These are phyloP conservation scores for Labroides dimidiatus DNA, from an alignment of 2,797 vertebrate genomes.

Conservation along the genomic window DNA sequence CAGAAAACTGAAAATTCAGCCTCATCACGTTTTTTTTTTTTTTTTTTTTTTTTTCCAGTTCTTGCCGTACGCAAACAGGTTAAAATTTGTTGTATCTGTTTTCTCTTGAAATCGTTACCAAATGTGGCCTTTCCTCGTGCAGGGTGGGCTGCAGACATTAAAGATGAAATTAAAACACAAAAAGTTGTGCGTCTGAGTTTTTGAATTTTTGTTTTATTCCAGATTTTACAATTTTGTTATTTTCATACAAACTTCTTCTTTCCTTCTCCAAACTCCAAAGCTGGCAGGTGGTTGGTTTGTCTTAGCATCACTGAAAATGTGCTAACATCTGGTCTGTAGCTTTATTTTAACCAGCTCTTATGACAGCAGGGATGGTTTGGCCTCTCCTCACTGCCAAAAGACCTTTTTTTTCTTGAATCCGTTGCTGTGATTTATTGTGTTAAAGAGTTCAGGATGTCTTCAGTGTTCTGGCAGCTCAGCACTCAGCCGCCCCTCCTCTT, in stretches of 20 bases:
- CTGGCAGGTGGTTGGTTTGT: too few species aligned
- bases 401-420: neutral
- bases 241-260: neutral
- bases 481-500: constrained; percentile 38
- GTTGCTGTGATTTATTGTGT: neutral
- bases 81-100: constrained; percentile 83
- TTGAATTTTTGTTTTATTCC: neutral
- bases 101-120: constrained; percentile 82
- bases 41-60: neutral
- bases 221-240: too few species aligned
- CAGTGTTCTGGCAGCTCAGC: neutral
- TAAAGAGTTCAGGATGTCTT: neutral
- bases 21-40: constrained; percentile 7
- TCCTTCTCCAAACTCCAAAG: too few species aligned
- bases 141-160: constrained; percentile 85
- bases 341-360: too few species aligned
- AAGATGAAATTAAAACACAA: constrained; percentile 82
- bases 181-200: neutral
- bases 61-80: constrained; percentile 36
- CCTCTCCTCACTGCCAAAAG: too few species aligned
- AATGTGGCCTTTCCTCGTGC: constrained; percentile 77
- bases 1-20: constrained; percentile 4
- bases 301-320: too few species aligned
- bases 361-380: neutral
- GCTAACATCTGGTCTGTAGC: too few species aligned